Evolutionary conservation across 2,113 vertebrate species (phyloP).

Genomic region (Poeciliopsis turrubarensis): DNA sequence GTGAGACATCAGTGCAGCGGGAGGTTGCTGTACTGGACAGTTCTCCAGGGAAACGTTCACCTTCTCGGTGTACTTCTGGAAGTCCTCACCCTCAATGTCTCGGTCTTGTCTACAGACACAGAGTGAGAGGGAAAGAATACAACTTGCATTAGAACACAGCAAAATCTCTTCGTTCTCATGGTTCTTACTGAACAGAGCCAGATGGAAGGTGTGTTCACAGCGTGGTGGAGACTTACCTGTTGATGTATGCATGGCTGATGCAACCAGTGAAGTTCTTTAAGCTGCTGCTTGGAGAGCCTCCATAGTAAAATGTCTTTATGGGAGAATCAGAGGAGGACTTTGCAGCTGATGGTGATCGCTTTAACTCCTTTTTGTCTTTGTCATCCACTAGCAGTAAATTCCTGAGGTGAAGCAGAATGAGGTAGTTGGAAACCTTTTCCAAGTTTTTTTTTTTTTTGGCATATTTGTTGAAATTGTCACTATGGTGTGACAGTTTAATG

Average conservation of each 20-base stretch:
- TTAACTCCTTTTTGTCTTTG: constrained; percentile 85
- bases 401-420: constrained; percentile 65
- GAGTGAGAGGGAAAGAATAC: constrained; percentile 7
- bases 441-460: too few relatives aligned
- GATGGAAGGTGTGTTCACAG: background rate
- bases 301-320: constrained; percentile 87
- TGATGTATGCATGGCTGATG: constrained; percentile 94
- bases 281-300: constrained; percentile 85
- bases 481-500: too few relatives aligned
- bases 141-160: background rate
- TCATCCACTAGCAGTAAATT: constrained; percentile 90
- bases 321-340: constrained; percentile 46
- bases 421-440: background rate
- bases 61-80: constrained; percentile 91
- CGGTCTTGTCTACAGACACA: constrained; percentile 83
- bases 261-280: constrained; percentile 94
- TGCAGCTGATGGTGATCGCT: constrained; percentile 62
- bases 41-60: constrained; percentile 88
- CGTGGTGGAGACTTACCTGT: constrained; percentile 77
- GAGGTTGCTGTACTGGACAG: constrained; percentile 87
- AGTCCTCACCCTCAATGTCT: constrained; percentile 96
- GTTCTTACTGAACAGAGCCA: background rate
- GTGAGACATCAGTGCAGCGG: constrained; percentile 81
- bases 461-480: too few relatives aligned
- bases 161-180: constrained; percentile 8